A percentile compares a stretch with the other conserved stretches of the same genome.
phyloP scores from a whole-genome alignment of 2,888 invertebrate species.

The Apamea anceps region DNA sequence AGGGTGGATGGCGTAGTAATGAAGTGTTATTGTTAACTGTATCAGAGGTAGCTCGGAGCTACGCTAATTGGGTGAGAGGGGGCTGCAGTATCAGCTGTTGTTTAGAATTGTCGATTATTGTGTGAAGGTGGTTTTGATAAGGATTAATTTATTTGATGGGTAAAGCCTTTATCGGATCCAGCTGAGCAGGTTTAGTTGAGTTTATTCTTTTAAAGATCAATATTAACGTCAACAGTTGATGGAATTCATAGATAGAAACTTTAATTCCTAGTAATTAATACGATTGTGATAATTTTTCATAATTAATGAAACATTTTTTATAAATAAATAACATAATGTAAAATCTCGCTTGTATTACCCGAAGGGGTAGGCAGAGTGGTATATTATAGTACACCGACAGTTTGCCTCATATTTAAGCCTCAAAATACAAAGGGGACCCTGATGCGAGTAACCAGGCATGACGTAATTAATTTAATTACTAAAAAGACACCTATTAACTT shows the following conservation, averaged over 20 bases:
- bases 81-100: conserved; percentile 9
- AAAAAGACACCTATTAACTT: not conserved
- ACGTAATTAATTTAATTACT: not conserved
- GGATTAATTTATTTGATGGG: conserved; percentile 1
- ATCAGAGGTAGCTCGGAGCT: conserved; percentile 20
- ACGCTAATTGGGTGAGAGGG: conserved; percentile 38
- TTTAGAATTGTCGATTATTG: not conserved
- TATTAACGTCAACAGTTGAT: too few species aligned
- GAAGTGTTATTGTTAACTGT: conserved; percentile 57
- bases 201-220: not conserved
- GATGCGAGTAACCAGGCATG: not conserved
- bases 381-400: not conserved
- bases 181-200: not conserved
- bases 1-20: conserved; percentile 37
- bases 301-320: not conserved
- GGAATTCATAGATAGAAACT: not conserved
- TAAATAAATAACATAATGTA: not conserved
- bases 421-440: not conserved
- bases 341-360: not conserved
- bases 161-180: not conserved
- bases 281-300: not conserved
- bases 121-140: conserved; percentile 9
- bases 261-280: not conserved
- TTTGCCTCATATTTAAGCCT: not conserved
- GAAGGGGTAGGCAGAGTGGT: not conserved